Conservation (phyloP, 2,888 invertebrate species). For the Lissonota sp. region DNA sequence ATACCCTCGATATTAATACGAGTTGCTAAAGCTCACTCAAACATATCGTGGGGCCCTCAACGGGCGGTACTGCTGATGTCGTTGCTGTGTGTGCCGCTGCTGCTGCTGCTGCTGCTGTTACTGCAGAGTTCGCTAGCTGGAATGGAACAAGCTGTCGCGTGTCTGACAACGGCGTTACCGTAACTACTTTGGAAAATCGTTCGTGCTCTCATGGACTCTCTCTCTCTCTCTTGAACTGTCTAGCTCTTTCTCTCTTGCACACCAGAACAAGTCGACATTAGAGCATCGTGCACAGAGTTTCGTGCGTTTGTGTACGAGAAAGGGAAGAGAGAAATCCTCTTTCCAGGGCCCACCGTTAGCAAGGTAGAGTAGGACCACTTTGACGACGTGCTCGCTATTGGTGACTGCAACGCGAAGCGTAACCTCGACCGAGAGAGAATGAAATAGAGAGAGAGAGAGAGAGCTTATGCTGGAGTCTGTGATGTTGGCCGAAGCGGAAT, state of each 20-base stretch:
- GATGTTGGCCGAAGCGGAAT: conserved; percentile 13
- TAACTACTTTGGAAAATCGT: conserved; percentile 59
- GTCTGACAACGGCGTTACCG: conserved; percentile 60
- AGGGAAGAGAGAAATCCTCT: conserved; percentile 35
- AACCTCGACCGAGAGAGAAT: too few relatives aligned
- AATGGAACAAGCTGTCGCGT: conserved; percentile 55
- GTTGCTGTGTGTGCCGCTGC: conserved; percentile 24
- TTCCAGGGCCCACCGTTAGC: not conserved
- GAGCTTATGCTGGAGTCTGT: conserved; percentile 15
- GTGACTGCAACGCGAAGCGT: not conserved
- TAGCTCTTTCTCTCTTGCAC: too few relatives aligned
- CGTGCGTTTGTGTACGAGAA: too few relatives aligned
- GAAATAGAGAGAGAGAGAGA: conserved; percentile 1
- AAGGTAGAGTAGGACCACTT: conserved; percentile 49
- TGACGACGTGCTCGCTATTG: conserved; percentile 46
- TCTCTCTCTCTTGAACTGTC: too few relatives aligned
- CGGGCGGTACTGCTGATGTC: conserved; percentile 14
- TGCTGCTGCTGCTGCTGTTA: conserved; percentile 41
- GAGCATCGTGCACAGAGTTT: not conserved
- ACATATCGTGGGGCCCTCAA: conserved; percentile 43
- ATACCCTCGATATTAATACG: conserved; percentile 53
- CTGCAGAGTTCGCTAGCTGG: conserved; percentile 43
- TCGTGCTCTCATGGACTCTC: too few relatives aligned
- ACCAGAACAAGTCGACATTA: conserved; percentile 30
- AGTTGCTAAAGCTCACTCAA: conserved; percentile 47